A percentile compares a stretch with the other conserved stretches of the same genome.
phyloP scores from a whole-genome alignment of 1,140 invertebrate genomes.

The Micrasema minimum region DNA sequence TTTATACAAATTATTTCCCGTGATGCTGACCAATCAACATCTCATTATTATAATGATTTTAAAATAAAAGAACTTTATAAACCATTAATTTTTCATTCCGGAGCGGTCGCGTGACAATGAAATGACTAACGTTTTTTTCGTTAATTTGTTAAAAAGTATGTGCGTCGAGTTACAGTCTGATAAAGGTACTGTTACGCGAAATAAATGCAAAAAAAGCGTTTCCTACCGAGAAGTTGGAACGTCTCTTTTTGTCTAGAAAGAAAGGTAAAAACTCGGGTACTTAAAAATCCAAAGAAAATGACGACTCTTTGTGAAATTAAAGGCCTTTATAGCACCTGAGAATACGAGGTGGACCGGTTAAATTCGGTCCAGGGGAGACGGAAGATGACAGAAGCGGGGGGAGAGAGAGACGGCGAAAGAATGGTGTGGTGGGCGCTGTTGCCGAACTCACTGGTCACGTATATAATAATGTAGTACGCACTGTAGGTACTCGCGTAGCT shows the following conservation, averaged over 20 bases:
- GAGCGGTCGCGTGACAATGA: no score
- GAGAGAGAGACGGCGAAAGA: slow-evolving; percentile 58
- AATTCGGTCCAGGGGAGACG: slow-evolving; percentile 55
- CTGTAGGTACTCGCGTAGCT: slow-evolving; percentile 48
- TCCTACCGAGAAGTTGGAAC: background rate
- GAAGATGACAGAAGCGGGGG: slow-evolving; percentile 57
- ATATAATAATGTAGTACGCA: slow-evolving; percentile 30
- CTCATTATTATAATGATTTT: no score
- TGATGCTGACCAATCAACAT: no score
- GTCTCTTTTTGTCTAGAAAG: background rate
- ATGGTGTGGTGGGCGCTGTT: slow-evolving; percentile 58
- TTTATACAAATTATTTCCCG: no score
- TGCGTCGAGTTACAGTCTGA: no score
- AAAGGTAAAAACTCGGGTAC: slow-evolving; percentile 12
- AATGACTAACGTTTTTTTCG: no score
- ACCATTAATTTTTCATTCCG: no score
- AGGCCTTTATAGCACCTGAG: slow-evolving; percentile 13
- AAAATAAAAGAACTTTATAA: no score
- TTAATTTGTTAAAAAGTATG: no score
- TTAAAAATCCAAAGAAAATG: slow-evolving; percentile 5
- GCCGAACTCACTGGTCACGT: slow-evolving; percentile 58
- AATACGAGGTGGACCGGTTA: slow-evolving; percentile 41
- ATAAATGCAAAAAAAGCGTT: background rate
- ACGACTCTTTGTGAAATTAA: slow-evolving; percentile 26
- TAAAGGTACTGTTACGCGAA: background rate